Base-by-base conservation (phyloP, 2,113 vertebrate species). In the Brachyistius frenatus region DNA sequence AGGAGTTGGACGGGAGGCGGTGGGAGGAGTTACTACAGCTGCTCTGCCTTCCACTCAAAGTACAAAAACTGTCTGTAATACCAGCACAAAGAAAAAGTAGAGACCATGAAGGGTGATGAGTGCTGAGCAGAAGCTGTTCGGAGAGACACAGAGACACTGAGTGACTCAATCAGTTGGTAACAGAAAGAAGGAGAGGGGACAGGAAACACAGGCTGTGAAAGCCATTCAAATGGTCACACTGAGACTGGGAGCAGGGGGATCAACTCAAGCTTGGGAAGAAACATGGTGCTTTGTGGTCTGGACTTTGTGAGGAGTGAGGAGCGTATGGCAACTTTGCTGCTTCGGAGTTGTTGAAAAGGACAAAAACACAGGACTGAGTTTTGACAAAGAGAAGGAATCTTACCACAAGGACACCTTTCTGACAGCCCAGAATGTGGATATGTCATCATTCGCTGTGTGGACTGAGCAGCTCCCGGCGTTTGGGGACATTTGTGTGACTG, bases 41-140 rank as follows among this genome's bases (percentile, higher is more conserved):
- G 69, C 82, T 76, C 52, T 66, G 60, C 66, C 69, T 50, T 61
- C 67, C 68, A 56, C 63, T 81, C 80, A 77, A 81, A 85, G 73
- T 80, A 80, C 64, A 90, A 88, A 84, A 88, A 63, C 76, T 73
- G 74, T 80, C 67, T 86, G 80, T 65, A 36, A 31, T 11, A 73
- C 64, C 52, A 64, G 73, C 83, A 88, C 92, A 91, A 93, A 90
- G 84, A 62, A 89, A 79, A 66, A 85, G 80, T 13, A 8, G 32
- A 57, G 70, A 60, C 75, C 35, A 50, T n/a, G 33, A 77, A 69
- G 68, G 33, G 23, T 30, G 73, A 76, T 74, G 63, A 23, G 23
- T 71, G 73, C 52, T 11, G 78, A 46, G 88, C 55, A 54, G 69
- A 79, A 61, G 54, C 88, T 79, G 65, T 76, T 70, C 35, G 57